Evolutionary conservation across 2,113 vertebrate genomes (phyloP).

Genomic region (Acanthisitta chloris): DNA sequence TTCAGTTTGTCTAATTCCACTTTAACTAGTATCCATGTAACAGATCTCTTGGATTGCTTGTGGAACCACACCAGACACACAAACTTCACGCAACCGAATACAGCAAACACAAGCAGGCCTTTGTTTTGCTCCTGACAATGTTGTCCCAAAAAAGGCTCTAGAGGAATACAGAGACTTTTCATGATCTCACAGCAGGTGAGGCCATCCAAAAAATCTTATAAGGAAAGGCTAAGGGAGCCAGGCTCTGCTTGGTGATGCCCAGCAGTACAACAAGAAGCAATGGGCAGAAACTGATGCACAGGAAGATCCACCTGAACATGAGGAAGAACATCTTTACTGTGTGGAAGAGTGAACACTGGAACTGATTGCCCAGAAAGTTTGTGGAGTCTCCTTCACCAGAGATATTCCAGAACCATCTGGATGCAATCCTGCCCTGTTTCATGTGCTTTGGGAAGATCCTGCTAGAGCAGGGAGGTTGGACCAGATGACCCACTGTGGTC

Average conservation of each 20-base stretch:
- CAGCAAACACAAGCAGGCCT: neutral
- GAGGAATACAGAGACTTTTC: neutral
- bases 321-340: neutral
- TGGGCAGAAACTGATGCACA: neutral
- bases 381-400: neutral
- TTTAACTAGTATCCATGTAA: neutral
- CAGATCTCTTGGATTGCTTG: neutral
- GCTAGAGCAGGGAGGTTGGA: neutral
- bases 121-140: neutral
- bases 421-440: neutral
- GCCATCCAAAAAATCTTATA: accelerated
- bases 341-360: neutral
- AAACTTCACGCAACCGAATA: neutral
- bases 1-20: neutral
- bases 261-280: neutral
- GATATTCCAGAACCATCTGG: neutral
- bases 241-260: neutral
- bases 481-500: neutral
- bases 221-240: neutral
- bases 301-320: neutral
- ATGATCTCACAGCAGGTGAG: neutral
- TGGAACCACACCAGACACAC: neutral
- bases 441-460: neutral
- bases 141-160: neutral
- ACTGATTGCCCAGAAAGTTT: neutral